Conservation (phyloP, 2,797 vertebrate species). For the Rhinatrema bivittatum region DNA sequence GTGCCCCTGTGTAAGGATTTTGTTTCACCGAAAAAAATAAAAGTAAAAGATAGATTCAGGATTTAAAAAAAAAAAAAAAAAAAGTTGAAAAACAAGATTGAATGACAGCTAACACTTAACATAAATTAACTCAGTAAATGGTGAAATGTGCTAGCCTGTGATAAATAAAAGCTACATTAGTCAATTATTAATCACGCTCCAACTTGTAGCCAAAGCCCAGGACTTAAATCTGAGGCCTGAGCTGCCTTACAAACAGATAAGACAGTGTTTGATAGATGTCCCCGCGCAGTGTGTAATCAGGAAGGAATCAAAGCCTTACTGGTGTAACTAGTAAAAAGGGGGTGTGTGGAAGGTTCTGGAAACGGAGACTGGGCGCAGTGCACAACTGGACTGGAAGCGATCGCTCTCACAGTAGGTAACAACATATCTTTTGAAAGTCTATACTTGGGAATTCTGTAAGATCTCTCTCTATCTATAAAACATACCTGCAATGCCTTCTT, state of each 20-base stretch:
- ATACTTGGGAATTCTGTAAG: not conserved
- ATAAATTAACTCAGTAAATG: conserved; percentile 72
- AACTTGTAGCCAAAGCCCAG: conserved; percentile 72
- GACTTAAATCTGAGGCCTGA: conserved; percentile 71
- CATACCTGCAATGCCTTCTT: too few species aligned
- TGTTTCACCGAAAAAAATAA: conserved; percentile 79
- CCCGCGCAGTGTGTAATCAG: conserved; percentile 60
- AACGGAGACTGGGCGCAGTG: conserved; percentile 36
- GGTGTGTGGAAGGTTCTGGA: conserved; percentile 58
- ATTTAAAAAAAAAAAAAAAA: conserved; percentile 48
- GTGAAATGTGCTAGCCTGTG: conserved; percentile 70
- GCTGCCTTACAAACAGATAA: conserved; percentile 73
- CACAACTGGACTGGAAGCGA: conserved; percentile 44
- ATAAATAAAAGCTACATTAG: conserved; percentile 78
- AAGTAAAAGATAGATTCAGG: conserved; percentile 66
- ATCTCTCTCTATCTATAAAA: too few species aligned
- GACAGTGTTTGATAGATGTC: conserved; percentile 64
- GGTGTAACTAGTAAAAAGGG: conserved; percentile 47
- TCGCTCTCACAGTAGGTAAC: conserved; percentile 43
- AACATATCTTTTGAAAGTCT: conserved; percentile 22
- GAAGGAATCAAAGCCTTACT: conserved; percentile 58
- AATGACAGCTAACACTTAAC: conserved; percentile 73
- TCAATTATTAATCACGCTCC: conserved; percentile 79
- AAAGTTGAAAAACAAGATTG: conserved; percentile 61
- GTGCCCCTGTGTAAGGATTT: conserved; percentile 91